Evolutionary conservation across 2,888 invertebrate species (phyloP), one percentile per base, ranked within the genome.

Genomic region (Pseudoips prasinana): DNA sequence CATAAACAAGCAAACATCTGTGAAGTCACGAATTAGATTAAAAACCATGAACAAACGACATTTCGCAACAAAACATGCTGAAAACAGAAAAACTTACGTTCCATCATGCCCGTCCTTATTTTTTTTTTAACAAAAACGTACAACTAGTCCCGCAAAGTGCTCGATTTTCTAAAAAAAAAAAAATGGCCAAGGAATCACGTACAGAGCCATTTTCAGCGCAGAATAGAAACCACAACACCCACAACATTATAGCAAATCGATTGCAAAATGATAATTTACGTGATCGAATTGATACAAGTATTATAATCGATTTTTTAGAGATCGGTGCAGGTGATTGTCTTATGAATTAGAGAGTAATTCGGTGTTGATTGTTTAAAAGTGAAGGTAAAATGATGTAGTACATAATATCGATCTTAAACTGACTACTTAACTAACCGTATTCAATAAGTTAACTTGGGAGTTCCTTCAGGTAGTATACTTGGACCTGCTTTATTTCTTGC

Each of bases 181-280:
- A 71, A 62, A 59, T 42, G 61, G 55, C 57, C 71, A 71, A 76
- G 79, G 76, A 73, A 84, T 82, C 84, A 85, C 85, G 85, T 85
- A 79, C 73, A 55, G 50, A 45, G 54, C 52, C 58, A 73, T 76
- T 78, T 73, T 73, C 73, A 73, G 67, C 61, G 60, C 60, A 57
- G 63, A 75, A 73, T 76, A 73, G 73, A 78, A 84, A 86, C 86
- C 86, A 62, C 86, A 86, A 56, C 73, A 66, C 82, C 84, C 82
- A 81, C 83, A 79, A 66, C 61, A 71, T 67, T 70, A 66, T 80
- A 80, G 63, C 63, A 66, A 73, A 73, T 72, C 74, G 77, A 82
- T 86, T 86, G 82, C 85, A 80, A 85, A 83, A 83, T 74, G 68
- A 74, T 76, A 75, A 81, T 86, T 85, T 84, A 84, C 81, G 76